phyloP scores from a whole-genome alignment of 37 sponge, comb jelly and placozoan species.

The Agelas oroides region DNA sequence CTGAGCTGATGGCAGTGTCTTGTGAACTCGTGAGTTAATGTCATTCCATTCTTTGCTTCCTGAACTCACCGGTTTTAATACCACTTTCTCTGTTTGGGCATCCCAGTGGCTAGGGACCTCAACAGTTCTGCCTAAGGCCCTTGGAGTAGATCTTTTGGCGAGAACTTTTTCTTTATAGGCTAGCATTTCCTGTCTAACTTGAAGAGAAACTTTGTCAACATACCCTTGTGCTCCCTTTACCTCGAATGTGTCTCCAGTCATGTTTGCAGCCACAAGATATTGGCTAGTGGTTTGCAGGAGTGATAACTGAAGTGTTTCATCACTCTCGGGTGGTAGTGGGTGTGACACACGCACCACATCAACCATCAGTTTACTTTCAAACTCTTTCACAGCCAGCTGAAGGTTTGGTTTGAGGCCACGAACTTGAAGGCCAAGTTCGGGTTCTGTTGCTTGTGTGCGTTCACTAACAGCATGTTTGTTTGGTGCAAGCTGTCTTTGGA shows the following conservation, averaged over 20 bases:
- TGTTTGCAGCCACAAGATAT: neutral
- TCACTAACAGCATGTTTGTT: neutral
- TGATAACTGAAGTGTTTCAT: neutral
- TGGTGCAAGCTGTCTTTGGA: neutral
- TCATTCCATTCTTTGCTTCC: conserved; percentile 37
- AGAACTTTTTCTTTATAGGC: too few species aligned
- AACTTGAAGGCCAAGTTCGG: neutral
- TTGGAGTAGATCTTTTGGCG: neutral
- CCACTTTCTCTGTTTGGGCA: conserved; percentile 5
- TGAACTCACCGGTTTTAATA: neutral
- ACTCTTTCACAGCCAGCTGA: neutral
- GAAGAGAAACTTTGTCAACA: neutral
- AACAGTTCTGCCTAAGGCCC: neutral
- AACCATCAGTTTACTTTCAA: neutral
- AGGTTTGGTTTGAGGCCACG: neutral
- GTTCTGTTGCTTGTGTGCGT: neutral
- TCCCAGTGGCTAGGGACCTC: conserved; percentile 40
- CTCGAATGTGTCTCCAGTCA: neutral
- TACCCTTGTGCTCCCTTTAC: neutral
- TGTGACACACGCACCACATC: neutral
- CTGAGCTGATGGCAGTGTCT: conserved; percentile 33
- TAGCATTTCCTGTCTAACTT: conserved; percentile 4
- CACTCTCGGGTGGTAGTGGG: neutral
- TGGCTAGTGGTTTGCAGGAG: neutral
- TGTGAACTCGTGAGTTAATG: neutral